Conservation (phyloP, 2,797 vertebrate genomes). For the Cryptoblepharus egeriae region DNA sequence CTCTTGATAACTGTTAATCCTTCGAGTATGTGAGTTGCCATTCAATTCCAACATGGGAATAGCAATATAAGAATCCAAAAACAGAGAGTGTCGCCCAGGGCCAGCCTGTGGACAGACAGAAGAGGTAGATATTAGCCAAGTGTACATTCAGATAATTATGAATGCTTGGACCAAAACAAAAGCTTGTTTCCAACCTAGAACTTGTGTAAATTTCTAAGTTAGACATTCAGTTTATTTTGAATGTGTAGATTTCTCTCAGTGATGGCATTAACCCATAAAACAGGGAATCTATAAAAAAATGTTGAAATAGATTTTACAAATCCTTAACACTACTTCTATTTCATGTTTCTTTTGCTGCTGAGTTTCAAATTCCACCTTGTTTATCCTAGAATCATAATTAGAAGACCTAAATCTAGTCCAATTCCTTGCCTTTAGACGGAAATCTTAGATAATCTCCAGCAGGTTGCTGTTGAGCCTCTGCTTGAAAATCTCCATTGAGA, state of each 20-base stretch:
- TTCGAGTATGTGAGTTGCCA: constrained; percentile 66
- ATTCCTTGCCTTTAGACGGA: too few relatives aligned
- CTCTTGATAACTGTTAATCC: not conserved
- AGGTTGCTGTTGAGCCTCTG: too few relatives aligned
- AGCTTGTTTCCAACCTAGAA: not conserved
- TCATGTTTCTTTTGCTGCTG: not conserved
- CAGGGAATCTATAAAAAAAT: not conserved
- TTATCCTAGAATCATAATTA: too few relatives aligned
- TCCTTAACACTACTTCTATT: not conserved
- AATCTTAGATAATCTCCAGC: too few relatives aligned
- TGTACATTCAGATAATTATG: not conserved
- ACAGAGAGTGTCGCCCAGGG: constrained; percentile 79
- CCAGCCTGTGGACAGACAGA: constrained; percentile 76
- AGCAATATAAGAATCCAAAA: constrained; percentile 80
- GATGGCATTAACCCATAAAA: not conserved
- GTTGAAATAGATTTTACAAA: not conserved
- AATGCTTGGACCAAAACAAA: not conserved
- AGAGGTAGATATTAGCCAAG: not conserved
- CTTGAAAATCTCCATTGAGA: too few relatives aligned
- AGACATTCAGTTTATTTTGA: not conserved
- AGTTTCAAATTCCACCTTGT: not conserved
- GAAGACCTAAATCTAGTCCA: too few relatives aligned
- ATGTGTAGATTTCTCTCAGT: not conserved
- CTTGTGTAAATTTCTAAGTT: not conserved
- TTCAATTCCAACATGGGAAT: constrained; percentile 79